Percentiles rank a stretch among this genome's conserved stretches.
Conservation (phyloP, 2,888 invertebrate species). For the Tinea trinotella region DNA sequence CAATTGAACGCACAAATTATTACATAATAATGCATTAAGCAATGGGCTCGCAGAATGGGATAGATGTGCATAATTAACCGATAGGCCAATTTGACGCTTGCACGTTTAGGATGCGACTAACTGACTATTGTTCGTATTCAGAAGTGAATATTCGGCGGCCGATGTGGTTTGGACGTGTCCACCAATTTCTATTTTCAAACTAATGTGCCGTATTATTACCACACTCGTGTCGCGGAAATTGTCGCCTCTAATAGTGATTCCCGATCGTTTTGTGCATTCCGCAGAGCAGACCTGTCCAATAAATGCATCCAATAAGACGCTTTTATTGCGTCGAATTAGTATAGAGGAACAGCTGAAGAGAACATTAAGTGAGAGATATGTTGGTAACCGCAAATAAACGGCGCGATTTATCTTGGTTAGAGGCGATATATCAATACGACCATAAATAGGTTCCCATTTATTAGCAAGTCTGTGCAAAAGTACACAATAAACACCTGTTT, state of each 20-base stretch:
- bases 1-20: not conserved
- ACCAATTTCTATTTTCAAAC: constrained; percentile 21
- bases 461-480: not conserved
- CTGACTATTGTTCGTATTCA: constrained; percentile 18
- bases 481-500: too few relatives aligned
- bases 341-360: constrained; percentile 13
- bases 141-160: constrained; percentile 20
- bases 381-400: constrained; percentile 21
- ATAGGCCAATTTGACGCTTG: constrained; percentile 21
- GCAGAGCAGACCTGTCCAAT: not conserved
- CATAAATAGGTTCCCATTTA: constrained; percentile 11
- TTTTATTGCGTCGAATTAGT: constrained; percentile 20
- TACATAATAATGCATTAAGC: not conserved
- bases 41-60: constrained; percentile 26
- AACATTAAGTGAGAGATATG: constrained; percentile 14
- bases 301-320: constrained; percentile 21
- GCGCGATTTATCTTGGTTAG: constrained; percentile 18
- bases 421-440: constrained; percentile 14
- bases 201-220: constrained; percentile 20
- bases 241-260: constrained; percentile 13
- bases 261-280: not conserved
- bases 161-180: constrained; percentile 19
- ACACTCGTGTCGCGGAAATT: constrained; percentile 16
- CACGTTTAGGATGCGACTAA: constrained; percentile 16
- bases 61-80: constrained; percentile 36